These are phyloP conservation scores for Meiosimyza platycephala DNA, from an alignment of 2,888 invertebrate genomes.

Conservation along the genomic window DNA sequence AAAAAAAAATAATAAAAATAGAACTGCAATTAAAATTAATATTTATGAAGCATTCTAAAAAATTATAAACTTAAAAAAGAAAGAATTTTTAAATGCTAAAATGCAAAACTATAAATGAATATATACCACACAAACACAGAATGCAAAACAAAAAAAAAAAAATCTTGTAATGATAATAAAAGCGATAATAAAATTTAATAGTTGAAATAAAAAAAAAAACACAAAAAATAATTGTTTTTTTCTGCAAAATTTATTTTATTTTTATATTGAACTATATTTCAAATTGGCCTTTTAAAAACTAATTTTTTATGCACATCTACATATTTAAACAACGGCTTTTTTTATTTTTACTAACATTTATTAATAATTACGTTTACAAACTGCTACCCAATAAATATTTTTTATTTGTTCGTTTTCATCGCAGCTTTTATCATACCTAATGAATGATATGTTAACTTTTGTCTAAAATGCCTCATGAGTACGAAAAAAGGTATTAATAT, in stretches of 20 bases:
- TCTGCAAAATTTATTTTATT: not conserved
- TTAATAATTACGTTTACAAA: not conserved
- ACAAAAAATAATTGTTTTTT: slow-evolving; percentile 37
- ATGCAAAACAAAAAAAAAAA: not conserved
- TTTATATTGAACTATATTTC: too few relatives aligned
- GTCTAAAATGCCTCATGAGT: too few relatives aligned
- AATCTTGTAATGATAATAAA: slow-evolving; percentile 9
- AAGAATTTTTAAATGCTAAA: slow-evolving; percentile 12
- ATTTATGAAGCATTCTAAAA: not conserved
- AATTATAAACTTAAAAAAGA: not conserved
- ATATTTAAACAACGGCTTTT: not conserved
- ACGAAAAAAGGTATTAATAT: too few relatives aligned
- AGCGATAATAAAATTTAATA: slow-evolving; percentile 28
- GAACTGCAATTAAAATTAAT: slow-evolving; percentile 1
- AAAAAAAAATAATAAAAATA: not conserved
- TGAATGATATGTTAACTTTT: too few relatives aligned
- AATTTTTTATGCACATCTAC: too few relatives aligned
- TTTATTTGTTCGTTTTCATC: too few relatives aligned
- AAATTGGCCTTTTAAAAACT: too few relatives aligned
- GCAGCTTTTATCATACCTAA: too few relatives aligned
- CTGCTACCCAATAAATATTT: too few relatives aligned
- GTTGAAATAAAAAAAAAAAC: slow-evolving; percentile 27
- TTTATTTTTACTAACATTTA: slow-evolving; percentile 35
- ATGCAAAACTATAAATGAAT: slow-evolving; percentile 4
- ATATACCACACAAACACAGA: not conserved